These are phyloP conservation scores for Hypselothyrea guttata DNA, from an alignment of 2,888 invertebrate genomes.

Conservation along the genomic window DNA sequence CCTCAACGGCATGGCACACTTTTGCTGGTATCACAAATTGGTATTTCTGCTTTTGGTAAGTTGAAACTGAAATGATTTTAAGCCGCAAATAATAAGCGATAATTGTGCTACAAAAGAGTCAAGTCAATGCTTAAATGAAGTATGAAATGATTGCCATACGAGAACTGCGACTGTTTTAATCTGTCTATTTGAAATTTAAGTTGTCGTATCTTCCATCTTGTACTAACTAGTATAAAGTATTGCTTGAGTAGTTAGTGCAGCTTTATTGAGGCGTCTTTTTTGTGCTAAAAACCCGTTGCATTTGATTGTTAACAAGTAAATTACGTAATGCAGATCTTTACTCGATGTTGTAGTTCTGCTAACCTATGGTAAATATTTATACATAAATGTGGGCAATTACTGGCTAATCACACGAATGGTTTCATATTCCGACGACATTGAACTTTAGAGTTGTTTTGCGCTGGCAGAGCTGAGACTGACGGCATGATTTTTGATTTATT, in stretches of 20 bases:
- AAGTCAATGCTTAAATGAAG: background rate
- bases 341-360: background rate
- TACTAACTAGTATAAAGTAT: no score
- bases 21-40: slow-evolving; percentile 75
- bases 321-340: slow-evolving; percentile 2
- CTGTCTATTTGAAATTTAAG: no score
- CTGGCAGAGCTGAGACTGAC: slow-evolving; percentile 21
- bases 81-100: background rate
- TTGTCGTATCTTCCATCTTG: no score
- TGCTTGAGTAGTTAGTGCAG: no score
- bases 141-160: no score
- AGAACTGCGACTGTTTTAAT: no score
- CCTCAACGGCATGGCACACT: slow-evolving; percentile 69
- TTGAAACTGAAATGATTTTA: background rate
- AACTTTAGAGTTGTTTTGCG: slow-evolving; percentile 39
- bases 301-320: no score
- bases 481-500: slow-evolving; percentile 36
- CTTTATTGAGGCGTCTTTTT: no score
- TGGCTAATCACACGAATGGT: slow-evolving; percentile 9
- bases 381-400: slow-evolving; percentile 2
- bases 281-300: no score
- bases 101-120: background rate
- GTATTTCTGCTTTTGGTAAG: slow-evolving; percentile 78
- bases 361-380: background rate
- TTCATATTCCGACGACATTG: slow-evolving; percentile 36